phyloP scores from a whole-genome alignment of 1,140 invertebrate genomes.

The Cydia strobilella region DNA sequence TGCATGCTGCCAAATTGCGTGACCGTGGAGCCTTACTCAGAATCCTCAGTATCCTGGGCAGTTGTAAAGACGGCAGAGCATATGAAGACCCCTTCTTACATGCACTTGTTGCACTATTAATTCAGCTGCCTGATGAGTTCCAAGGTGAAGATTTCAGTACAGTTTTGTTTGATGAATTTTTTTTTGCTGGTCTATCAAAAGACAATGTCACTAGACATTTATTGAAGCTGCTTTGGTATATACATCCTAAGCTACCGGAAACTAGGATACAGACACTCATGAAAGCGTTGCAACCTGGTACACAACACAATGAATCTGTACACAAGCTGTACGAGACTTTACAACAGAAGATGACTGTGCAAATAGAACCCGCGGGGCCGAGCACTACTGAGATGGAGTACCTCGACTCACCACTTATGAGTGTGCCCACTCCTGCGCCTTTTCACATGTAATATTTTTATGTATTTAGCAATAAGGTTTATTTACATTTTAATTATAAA shows the following conservation, averaged over 20 bases:
- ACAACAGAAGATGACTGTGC: constrained; percentile 88
- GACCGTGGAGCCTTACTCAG: constrained; percentile 93
- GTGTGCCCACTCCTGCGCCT: constrained; percentile 91
- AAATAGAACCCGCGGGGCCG: constrained; percentile 83
- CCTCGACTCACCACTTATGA: constrained; percentile 91
- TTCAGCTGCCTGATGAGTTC: constrained; percentile 96
- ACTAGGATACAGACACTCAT: constrained; percentile 89
- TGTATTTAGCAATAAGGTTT: constrained; percentile 23
- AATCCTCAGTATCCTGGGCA: constrained; percentile 92
- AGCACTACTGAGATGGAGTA: constrained; percentile 86
- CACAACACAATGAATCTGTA: constrained; percentile 91
- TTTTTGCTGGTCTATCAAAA: constrained; percentile 91
- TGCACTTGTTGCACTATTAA: constrained; percentile 92
- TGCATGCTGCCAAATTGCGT: constrained; percentile 90
- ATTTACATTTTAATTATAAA: constrained; percentile 1
- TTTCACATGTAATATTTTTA: constrained; percentile 77
- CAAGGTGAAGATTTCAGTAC: constrained; percentile 96
- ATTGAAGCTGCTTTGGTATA: constrained; percentile 95
- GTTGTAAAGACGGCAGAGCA: constrained; percentile 94
- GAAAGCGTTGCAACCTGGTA: constrained; percentile 92
- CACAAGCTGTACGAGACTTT: constrained; percentile 89
- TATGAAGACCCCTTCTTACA: constrained; percentile 98
- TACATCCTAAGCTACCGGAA: constrained; percentile 92
- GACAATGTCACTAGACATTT: constrained; percentile 97
- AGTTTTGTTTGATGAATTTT: constrained; percentile 97